Evolutionary conservation across 2,113 vertebrate species (phyloP).

Genomic region (Neogobius melanostomus): DNA sequence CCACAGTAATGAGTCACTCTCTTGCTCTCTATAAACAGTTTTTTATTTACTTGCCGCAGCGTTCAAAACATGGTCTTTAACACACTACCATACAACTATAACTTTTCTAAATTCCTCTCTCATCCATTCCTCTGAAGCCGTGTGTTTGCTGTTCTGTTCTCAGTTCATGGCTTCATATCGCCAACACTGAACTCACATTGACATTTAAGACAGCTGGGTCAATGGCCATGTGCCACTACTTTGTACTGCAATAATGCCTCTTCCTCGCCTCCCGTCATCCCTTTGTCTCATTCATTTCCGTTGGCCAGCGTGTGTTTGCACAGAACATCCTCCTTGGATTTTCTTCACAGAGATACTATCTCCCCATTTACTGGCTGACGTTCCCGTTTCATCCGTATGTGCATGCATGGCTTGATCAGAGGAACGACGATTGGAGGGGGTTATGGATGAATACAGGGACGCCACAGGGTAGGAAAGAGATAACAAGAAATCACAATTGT

Average conservation of each 20-base stretch:
- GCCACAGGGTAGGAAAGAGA: conserved; percentile 4
- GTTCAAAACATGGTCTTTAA: neutral
- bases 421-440: conserved; percentile 8
- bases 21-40: conserved; percentile 34
- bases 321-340: conserved; percentile 17
- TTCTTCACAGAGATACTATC: conserved; percentile 5
- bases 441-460: neutral
- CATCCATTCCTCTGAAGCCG: conserved; percentile 25
- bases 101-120: conserved; percentile 16
- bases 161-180: conserved; percentile 34
- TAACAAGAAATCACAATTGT: conserved; percentile 12
- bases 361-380: conserved; percentile 13
- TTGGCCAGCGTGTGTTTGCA: conserved; percentile 6
- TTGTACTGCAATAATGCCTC: conserved; percentile 34
- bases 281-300: conserved; percentile 32
- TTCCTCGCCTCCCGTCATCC: conserved; percentile 4
- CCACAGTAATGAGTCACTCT: conserved; percentile 26
- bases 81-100: conserved; percentile 1
- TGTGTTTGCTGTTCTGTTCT: conserved; percentile 48
- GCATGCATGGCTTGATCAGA: conserved; percentile 6
- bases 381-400: conserved; percentile 19
- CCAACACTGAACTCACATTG: conserved; percentile 34
- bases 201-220: conserved; percentile 50
- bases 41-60: conserved; percentile 6
- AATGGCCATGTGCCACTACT: conserved; percentile 39